Conservation (phyloP, 2,113 vertebrate genomes). For the Hemibagrus wyckioides region DNA sequence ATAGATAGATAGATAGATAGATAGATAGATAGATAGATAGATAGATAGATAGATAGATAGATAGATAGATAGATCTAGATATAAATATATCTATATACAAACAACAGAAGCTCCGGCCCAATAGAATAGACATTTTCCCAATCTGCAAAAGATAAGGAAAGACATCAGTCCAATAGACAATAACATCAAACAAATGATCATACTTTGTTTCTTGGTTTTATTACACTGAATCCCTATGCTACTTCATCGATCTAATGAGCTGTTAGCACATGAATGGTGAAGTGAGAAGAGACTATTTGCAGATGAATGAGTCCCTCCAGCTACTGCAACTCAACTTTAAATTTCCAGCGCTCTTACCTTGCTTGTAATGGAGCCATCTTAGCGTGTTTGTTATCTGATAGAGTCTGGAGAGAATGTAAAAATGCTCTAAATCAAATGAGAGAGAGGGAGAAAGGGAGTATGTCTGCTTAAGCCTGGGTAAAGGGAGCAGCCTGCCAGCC, state of each 20-base stretch:
- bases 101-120: background rate
- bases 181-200: background rate
- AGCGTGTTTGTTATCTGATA: slow-evolving; percentile 51
- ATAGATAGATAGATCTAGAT: too few relatives aligned
- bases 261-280: slow-evolving; percentile 27
- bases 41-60: background rate
- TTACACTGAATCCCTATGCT: background rate
- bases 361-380: slow-evolving; percentile 42
- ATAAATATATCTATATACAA: too few relatives aligned
- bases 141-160: background rate
- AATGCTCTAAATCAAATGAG: slow-evolving; percentile 50
- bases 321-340: slow-evolving; percentile 39
- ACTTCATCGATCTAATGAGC: slow-evolving; percentile 16
- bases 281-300: slow-evolving; percentile 31
- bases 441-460: slow-evolving; percentile 23
- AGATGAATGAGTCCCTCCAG: slow-evolving; percentile 27
- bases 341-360: slow-evolving; percentile 21
- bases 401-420: slow-evolving; percentile 52
- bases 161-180: background rate
- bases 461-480: slow-evolving; percentile 46
- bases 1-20: too few relatives aligned
- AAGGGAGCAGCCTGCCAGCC: slow-evolving; percentile 59
- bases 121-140: background rate
- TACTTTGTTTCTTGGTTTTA: background rate
- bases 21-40: too few relatives aligned